Evolutionary conservation across 2,888 invertebrate genomes (phyloP).

Genomic region (Bibio marci): DNA sequence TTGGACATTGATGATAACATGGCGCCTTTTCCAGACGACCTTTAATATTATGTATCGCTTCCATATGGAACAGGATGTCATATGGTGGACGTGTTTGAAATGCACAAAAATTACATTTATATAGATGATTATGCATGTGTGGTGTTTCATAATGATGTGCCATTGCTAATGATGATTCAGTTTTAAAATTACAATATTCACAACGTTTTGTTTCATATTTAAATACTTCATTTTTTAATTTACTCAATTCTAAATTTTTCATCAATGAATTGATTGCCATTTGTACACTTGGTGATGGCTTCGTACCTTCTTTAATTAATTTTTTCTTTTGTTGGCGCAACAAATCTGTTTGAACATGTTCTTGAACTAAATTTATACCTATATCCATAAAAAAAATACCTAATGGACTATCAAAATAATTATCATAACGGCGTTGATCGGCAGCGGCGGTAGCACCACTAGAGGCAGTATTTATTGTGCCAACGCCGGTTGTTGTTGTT

Average conservation of each 20-base stretch:
- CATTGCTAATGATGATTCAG: conserved; percentile 69
- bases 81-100: conserved; percentile 70
- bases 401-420: conserved; percentile 71
- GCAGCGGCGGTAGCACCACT: conserved; percentile 11
- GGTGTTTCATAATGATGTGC: conserved; percentile 79
- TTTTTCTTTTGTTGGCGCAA: conserved; percentile 74
- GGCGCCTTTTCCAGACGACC: conserved; percentile 72
- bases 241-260: conserved; percentile 71
- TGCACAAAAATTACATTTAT: conserved; percentile 72
- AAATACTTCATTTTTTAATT: conserved; percentile 70
- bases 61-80: conserved; percentile 83
- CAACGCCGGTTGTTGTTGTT: conserved; percentile 5
- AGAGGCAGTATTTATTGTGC: conserved; percentile 11
- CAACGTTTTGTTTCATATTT: conserved; percentile 62
- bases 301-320: conserved; percentile 51
- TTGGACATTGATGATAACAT: conserved; percentile 79
- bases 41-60: conserved; percentile 68
- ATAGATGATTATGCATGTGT: conserved; percentile 74
- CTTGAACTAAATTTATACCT: conserved; percentile 78
- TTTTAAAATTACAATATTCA: conserved; percentile 76
- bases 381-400: conserved; percentile 86
- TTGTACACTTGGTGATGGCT: conserved; percentile 38
- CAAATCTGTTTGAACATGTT: conserved; percentile 84
- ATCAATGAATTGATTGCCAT: conserved; percentile 65
- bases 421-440: conserved; percentile 34